Conservation (phyloP, 2,113 vertebrate species). For the Antechinus stuartii region DNA sequence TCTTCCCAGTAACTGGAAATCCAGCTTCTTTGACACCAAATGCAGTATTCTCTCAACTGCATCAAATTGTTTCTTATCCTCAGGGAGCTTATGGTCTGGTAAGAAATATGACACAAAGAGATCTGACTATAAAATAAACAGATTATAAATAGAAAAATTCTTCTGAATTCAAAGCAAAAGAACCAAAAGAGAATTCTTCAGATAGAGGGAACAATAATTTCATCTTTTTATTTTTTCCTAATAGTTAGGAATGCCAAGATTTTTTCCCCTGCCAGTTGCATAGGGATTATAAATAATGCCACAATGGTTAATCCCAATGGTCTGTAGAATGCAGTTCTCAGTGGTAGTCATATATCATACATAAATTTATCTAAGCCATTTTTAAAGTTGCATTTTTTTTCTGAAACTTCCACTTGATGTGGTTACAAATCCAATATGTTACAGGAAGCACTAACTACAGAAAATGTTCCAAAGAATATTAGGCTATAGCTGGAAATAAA, state of each 20-base stretch:
- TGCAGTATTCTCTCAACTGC: neutral
- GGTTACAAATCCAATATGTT: conserved; percentile 9
- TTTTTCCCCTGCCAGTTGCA: conserved; percentile 33
- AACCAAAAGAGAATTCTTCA: conserved; percentile 46
- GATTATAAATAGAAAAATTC: conserved; percentile 16
- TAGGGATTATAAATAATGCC: conserved; percentile 46
- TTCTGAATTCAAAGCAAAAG: conserved; percentile 7
- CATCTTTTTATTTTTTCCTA: conserved; percentile 15
- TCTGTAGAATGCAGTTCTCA: conserved; percentile 3
- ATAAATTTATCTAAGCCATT: conserved; percentile 43
- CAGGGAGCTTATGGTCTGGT: neutral
- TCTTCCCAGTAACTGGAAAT: neutral
- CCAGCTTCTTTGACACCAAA: neutral
- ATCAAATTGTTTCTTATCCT: neutral
- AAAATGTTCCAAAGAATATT: conserved; percentile 32
- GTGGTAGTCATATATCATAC: neutral
- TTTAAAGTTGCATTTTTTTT: conserved; percentile 14
- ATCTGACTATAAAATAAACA: neutral
- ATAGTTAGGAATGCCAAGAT: conserved; percentile 27
- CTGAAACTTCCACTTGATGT: conserved; percentile 10
- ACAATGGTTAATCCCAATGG: conserved; percentile 33
- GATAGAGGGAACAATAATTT: conserved; percentile 32
- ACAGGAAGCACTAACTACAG: neutral
- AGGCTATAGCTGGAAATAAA: neutral
- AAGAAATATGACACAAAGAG: neutral